Percentiles rank a stretch among this genome's conserved stretches.
Conservation (phyloP, 2,113 vertebrate genomes). For the Arizona elegans region DNA sequence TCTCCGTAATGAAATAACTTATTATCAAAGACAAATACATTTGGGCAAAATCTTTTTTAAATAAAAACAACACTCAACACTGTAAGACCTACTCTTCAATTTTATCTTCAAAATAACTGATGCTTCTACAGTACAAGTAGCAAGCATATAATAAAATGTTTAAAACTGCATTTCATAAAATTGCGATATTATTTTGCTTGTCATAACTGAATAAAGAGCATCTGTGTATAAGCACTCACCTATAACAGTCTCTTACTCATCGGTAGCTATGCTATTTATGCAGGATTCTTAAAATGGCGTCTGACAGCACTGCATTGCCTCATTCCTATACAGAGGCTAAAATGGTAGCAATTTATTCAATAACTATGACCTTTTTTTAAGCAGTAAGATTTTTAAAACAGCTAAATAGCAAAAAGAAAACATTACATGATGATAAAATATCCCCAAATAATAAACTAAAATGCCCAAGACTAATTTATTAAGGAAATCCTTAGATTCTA, state of each 20-base stretch:
- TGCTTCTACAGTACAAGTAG: constrained; percentile 62
- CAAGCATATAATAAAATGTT: constrained; percentile 63
- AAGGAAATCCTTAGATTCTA: constrained; percentile 65
- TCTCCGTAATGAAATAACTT: constrained; percentile 52
- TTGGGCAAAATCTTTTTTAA: constrained; percentile 57
- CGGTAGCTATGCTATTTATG: constrained; percentile 83
- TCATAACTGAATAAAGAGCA: constrained; percentile 70
- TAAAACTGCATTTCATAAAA: constrained; percentile 72
- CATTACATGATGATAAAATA: constrained; percentile 65
- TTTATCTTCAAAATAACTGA: constrained; percentile 63
- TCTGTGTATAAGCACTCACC: constrained; percentile 80
- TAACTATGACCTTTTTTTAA: constrained; percentile 64
- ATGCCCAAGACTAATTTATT: constrained; percentile 67
- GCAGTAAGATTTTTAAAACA: constrained; percentile 60
- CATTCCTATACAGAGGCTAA: constrained; percentile 78
- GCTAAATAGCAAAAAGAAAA: constrained; percentile 68
- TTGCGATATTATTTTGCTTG: constrained; percentile 65
- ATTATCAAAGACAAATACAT: constrained; percentile 59
- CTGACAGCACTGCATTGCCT: constrained; percentile 78
- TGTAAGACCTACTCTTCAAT: constrained; percentile 59
- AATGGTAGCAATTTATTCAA: constrained; percentile 81
- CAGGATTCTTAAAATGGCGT: constrained; percentile 85
- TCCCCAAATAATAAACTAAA: constrained; percentile 65
- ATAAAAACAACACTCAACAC: constrained; percentile 55
- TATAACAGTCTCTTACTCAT: constrained; percentile 82